Percentiles rank a stretch among this genome's conserved stretches.
phyloP scores from a whole-genome alignment of 2,888 invertebrate species.

The Dryadula phaetusa region DNA sequence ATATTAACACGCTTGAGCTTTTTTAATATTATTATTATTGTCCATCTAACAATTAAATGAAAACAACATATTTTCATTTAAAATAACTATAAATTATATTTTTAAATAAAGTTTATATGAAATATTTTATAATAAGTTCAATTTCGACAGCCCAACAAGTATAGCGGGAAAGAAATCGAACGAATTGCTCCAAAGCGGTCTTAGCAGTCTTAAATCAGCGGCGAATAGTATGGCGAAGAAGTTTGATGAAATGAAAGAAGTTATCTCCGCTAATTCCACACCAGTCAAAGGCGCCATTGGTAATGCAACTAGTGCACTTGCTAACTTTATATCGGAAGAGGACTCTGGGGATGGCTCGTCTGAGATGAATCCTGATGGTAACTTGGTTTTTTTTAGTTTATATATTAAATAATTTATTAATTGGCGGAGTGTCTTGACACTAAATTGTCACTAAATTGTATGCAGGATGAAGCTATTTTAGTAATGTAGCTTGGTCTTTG shows the following conservation, averaged over 20 bases:
- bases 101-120: too few species aligned
- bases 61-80: background rate
- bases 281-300: slow-evolving; percentile 88
- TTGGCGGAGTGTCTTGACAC: too few species aligned
- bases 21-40: background rate
- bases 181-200: slow-evolving; percentile 93
- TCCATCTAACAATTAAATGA: too few species aligned
- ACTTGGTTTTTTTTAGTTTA: slow-evolving; percentile 41
- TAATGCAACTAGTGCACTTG: slow-evolving; percentile 73
- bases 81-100: too few species aligned
- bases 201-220: slow-evolving; percentile 93
- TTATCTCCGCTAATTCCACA: slow-evolving; percentile 94
- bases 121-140: slow-evolving; percentile 4
- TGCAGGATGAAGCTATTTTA: too few species aligned
- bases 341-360: slow-evolving; percentile 77
- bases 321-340: slow-evolving; percentile 70
- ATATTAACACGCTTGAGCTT: slow-evolving; percentile 12
- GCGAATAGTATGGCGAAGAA: slow-evolving; percentile 94
- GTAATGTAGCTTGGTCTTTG: too few species aligned
- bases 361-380: slow-evolving; percentile 80
- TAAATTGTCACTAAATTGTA: too few species aligned
- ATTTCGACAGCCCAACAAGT: slow-evolving; percentile 88
- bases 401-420: background rate
- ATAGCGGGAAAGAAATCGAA: slow-evolving; percentile 94
- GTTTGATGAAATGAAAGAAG: slow-evolving; percentile 95